Conservation (phyloP, 2,888 invertebrate species). For the Xylota sylvarum region DNA sequence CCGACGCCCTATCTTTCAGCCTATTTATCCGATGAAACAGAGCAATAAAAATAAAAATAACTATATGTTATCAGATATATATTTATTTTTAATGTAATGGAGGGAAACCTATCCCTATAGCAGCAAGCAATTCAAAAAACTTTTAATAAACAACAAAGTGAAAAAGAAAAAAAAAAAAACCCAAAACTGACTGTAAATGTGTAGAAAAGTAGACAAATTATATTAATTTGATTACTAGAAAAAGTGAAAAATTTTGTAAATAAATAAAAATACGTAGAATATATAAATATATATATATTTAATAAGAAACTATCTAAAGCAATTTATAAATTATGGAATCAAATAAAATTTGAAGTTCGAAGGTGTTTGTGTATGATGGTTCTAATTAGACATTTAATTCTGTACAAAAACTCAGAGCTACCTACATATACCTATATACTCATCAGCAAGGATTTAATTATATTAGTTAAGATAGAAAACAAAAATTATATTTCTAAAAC, state of each 20-base stretch:
- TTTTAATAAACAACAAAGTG: conserved; percentile 33
- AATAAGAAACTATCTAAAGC: conserved; percentile 23
- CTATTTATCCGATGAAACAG: conserved; percentile 18
- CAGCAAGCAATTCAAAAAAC: conserved; percentile 52
- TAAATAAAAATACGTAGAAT: conserved; percentile 39
- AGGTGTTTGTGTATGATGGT: conserved; percentile 22
- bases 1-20: conserved; percentile 5
- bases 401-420: conserved; percentile 67
- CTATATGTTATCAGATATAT: conserved; percentile 39
- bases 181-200: conserved; percentile 69
- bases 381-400: conserved; percentile 29
- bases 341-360: conserved; percentile 41
- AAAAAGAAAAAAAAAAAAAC: conserved; percentile 24
- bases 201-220: conserved; percentile 75
- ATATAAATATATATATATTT: neutral
- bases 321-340: conserved; percentile 36
- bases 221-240: conserved; percentile 74
- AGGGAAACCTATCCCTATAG: conserved; percentile 23
- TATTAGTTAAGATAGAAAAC: conserved; percentile 29
- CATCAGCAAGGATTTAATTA: conserved; percentile 45
- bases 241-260: conserved; percentile 50
- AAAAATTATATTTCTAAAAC: conserved; percentile 39
- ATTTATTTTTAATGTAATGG: conserved; percentile 32
- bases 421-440: conserved; percentile 27
- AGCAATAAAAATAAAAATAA: conserved; percentile 45